Base-by-base conservation (phyloP, 2,888 invertebrate genomes). In the Pyrrhia umbra region DNA sequence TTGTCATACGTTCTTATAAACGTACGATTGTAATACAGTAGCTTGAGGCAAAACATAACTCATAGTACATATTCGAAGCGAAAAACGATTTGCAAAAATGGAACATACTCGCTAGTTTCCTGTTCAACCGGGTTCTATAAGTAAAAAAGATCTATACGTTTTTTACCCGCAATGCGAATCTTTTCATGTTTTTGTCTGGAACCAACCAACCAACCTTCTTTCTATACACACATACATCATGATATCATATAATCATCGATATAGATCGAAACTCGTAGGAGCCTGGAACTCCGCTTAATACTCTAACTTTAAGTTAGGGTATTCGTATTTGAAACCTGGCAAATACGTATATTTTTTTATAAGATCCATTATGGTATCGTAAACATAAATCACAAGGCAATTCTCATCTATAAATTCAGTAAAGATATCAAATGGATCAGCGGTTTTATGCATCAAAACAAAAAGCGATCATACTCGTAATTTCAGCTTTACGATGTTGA, bases 131-230 rank as follows among this genome's bases (percentile, higher is more conserved):
- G 47, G 46, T 49, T 49, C 37, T 42, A 27, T 18, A 16, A 42
- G 47, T 47, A 66, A 68, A 71, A 66, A 63, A 46, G 46, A 57
- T 37, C 39, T 21, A 27, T 39, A 30, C 34, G 42, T 43, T 66
- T 72, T 68, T 68, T 68, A 49, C 10, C 51, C 67, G 73, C 57
- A 72, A 18, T 72, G 40, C 73, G 51, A 72, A 68, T 66, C 66
- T 56, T 72, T 72, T 65, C 42, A 49, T 47, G 2, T 47, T 52
- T 66, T 34, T 21, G 34, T 8, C 37, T 39, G 15, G 50, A 50
- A 39, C 40, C 10, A 13, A 25, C n/a, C n/a, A n/a, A n/a, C n/a
- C n/a, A n/a, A n/a, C n/a, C n/a, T n/a, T n/a, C 13, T 64, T 40
- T 39, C 34, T 52, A 42, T 1, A 8, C 20, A 13, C 27, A 18